Conservation (phyloP, 2,113 vertebrate genomes). For the Oncorhynchus gorbuscha region DNA sequence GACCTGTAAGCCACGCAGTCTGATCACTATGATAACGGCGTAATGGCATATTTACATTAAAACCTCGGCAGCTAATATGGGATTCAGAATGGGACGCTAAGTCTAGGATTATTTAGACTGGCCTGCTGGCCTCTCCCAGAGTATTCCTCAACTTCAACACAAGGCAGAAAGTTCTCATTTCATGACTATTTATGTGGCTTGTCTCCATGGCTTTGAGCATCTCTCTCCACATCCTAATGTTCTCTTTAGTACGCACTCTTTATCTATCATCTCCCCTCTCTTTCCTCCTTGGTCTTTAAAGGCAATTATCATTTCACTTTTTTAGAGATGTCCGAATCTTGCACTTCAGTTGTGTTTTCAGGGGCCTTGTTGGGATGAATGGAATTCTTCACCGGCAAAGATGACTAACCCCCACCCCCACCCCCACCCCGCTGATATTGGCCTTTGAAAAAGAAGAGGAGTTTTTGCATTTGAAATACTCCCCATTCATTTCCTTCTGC, state of each 20-base stretch:
- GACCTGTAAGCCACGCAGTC: slow-evolving; percentile 98
- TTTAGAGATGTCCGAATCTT: slow-evolving; percentile 67
- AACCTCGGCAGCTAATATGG: slow-evolving; percentile 98
- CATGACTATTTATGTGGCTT: slow-evolving; percentile 93
- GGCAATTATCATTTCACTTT: slow-evolving; percentile 75
- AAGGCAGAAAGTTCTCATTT: slow-evolving; percentile 98
- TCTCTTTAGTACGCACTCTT: slow-evolving; percentile 78
- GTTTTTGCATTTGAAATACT: slow-evolving; percentile 67
- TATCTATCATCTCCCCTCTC: slow-evolving; percentile 76
- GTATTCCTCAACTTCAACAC: slow-evolving; percentile 93
- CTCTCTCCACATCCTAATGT: slow-evolving; percentile 79
- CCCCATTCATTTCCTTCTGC: slow-evolving; percentile 53
- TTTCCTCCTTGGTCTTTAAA: slow-evolving; percentile 74
- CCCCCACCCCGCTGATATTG: slow-evolving; percentile 50
- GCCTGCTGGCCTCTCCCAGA: slow-evolving; percentile 95
- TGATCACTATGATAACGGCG: slow-evolving; percentile 99
- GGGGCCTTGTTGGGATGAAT: slow-evolving; percentile 72
- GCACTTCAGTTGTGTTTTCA: slow-evolving; percentile 64
- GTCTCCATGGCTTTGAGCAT: slow-evolving; percentile 77
- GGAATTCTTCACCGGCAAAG: slow-evolving; percentile 67
- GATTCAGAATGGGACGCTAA: slow-evolving; percentile 98
- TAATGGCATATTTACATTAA: slow-evolving; percentile 99
- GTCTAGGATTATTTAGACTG: slow-evolving; percentile 99
- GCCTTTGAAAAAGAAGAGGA: slow-evolving; percentile 64
- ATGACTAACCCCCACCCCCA: slow-evolving; percentile 47